Percentiles rank a stretch among this genome's conserved stretches.
These are phyloP conservation scores for Magallana ariakensis DNA, from an alignment of 1,140 invertebrate genomes.

Conservation along the genomic window DNA sequence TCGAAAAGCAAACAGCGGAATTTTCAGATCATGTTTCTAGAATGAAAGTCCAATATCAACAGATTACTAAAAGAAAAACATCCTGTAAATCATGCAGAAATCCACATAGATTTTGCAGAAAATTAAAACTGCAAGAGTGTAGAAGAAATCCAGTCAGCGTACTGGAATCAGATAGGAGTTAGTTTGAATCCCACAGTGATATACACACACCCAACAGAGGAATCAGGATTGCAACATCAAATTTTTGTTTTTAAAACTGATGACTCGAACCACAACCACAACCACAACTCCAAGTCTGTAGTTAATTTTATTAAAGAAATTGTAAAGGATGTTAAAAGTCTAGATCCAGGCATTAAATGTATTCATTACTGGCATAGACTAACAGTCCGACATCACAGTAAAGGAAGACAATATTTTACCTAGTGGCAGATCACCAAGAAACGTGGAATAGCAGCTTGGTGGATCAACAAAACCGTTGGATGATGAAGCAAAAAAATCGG, in stretches of 20 bases:
- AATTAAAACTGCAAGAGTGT: constrained; percentile 44
- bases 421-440: no score
- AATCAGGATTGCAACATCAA: background rate
- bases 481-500: no score
- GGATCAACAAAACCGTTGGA: no score
- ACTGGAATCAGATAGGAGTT: background rate
- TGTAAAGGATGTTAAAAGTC: background rate
- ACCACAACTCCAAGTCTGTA: constrained; percentile 14
- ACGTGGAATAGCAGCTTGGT: no score
- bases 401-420: no score
- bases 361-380: no score
- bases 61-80: constrained; percentile 39
- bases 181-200: constrained; percentile 56
- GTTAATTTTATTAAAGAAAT: background rate
- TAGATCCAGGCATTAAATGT: no score
- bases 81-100: background rate
- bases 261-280: no score
- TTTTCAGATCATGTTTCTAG: background rate
- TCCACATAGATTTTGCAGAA: constrained; percentile 50
- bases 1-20: background rate
- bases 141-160: no score
- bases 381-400: no score
- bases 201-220: background rate
- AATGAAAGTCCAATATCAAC: constrained; percentile 37
- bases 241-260: constrained; percentile 12